phyloP scores from a whole-genome alignment of 2,888 invertebrate species.

The Schrankia costaestrigalis region DNA sequence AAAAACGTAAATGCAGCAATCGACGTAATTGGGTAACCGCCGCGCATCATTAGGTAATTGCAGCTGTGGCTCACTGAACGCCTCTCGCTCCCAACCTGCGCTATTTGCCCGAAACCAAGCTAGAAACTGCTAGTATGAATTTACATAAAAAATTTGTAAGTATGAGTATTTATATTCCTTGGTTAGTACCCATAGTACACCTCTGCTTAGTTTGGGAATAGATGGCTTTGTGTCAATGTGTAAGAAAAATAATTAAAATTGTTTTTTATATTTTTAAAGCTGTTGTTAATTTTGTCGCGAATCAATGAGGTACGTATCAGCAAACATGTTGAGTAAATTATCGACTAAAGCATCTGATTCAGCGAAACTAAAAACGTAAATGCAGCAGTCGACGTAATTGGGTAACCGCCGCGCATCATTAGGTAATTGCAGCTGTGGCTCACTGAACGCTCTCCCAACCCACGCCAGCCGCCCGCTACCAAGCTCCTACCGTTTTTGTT shows the following conservation, averaged over 20 bases:
- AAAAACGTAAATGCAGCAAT: conserved; percentile 67
- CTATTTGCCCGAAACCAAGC: too few relatives aligned
- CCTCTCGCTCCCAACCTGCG: conserved; percentile 9
- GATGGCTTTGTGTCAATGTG: too few relatives aligned
- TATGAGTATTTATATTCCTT: too few relatives aligned
- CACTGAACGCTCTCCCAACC: conserved; percentile 18
- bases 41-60: conserved; percentile 75
- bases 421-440: conserved; percentile 71
- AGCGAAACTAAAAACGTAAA: conserved; percentile 66
- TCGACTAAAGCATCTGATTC: conserved; percentile 47
- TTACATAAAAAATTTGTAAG: too few relatives aligned
- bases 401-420: conserved; percentile 71
- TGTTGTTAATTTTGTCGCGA: too few relatives aligned
- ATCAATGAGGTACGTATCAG: conserved; percentile 22
- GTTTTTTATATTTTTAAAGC: too few relatives aligned
- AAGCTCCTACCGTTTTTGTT: conserved; percentile 32
- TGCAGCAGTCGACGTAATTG: conserved; percentile 66
- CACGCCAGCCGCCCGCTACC: conserved; percentile 22
- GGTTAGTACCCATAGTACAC: too few relatives aligned
- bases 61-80: conserved; percentile 52
- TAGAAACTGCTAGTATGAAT: too few relatives aligned
- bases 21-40: conserved; percentile 68
- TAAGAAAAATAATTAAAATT: too few relatives aligned
- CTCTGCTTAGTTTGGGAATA: too few relatives aligned
- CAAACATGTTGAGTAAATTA: conserved; percentile 45